Evolutionary conservation across 2,113 vertebrate genomes (phyloP), one percentile per base, ranked within the genome.

Genomic region (Gymnocephalus cernua): DNA sequence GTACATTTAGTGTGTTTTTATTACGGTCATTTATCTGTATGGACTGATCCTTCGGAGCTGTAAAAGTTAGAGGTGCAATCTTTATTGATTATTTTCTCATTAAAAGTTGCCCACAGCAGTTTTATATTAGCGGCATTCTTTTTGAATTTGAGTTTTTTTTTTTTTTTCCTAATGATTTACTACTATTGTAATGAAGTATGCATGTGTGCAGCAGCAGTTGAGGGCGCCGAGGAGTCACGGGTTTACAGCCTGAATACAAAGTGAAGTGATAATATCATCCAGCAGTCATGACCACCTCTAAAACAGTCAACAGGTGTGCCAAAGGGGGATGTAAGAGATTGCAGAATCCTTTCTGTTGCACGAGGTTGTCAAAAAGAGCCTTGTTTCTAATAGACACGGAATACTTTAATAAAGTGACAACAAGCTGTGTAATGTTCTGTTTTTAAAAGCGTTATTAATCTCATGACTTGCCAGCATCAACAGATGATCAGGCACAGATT

Each of bases 41-140:
- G 75, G 72, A 29, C 4, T 79, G 57, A 77, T 65, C n/a, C 19
- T 77, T 50, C 66, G 41, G 32, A 67, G 57, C 59, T 58, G 29
- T 73, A 59, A 82, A 82, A 66, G 21, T n/a, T 35, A 2, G 14
- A 57, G n/a, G 18, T 77, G 75, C 50, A 69, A 14, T 50, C 35
- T 23, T n/a, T 44, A 10, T n/a, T 69, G 32, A 82, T 48, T 71
- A 9, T 32, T 44, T 27, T 23, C 14, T 2, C 9, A 14, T 32
- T 74, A 75, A 78, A 75, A 47, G 9, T 2, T 71, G 13, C n/a
- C 27, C 44, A 51, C 11, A 9, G 9, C 18, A 27, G 44, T 29
- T 63, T 56, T 76, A 14, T n/a, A 38, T 8, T 5, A 25, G 32
- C 21, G 38, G 27, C 16, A 6, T 15, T 58, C 14, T 53, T 19